Evolutionary conservation across 2,113 vertebrate species (phyloP).

Genomic region (Gallinago undulata): DNA sequence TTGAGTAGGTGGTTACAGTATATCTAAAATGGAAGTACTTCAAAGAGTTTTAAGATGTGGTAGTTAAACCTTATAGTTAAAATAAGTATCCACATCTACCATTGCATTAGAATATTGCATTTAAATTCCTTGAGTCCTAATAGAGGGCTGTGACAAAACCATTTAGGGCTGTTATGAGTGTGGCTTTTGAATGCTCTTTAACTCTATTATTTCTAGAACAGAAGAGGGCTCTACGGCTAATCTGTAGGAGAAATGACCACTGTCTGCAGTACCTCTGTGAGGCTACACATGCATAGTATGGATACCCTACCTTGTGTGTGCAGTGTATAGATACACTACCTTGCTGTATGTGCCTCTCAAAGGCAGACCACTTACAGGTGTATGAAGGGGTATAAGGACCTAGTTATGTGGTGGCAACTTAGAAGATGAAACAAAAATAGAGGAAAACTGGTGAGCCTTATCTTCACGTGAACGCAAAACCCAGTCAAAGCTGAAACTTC

Average conservation of each 20-base stretch:
- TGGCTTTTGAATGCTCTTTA: neutral
- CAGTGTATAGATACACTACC: neutral
- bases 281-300: neutral
- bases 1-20: conserved; percentile 5
- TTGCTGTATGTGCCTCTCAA: neutral
- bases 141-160: neutral
- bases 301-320: too few species aligned
- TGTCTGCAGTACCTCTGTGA: neutral
- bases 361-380: neutral
- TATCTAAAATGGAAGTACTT: neutral
- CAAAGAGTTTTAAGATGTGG: neutral
- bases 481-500: neutral
- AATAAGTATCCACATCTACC: neutral
- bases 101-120: neutral
- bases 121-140: neutral
- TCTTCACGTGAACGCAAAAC: neutral
- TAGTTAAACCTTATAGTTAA: neutral
- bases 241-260: neutral
- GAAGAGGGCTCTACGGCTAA: neutral
- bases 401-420: neutral
- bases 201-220: neutral
- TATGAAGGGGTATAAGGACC: neutral
- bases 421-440: neutral
- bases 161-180: neutral
- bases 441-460: neutral